phyloP scores from a whole-genome alignment of 2,888 invertebrate species.

The Trissoscelio sp. region DNA sequence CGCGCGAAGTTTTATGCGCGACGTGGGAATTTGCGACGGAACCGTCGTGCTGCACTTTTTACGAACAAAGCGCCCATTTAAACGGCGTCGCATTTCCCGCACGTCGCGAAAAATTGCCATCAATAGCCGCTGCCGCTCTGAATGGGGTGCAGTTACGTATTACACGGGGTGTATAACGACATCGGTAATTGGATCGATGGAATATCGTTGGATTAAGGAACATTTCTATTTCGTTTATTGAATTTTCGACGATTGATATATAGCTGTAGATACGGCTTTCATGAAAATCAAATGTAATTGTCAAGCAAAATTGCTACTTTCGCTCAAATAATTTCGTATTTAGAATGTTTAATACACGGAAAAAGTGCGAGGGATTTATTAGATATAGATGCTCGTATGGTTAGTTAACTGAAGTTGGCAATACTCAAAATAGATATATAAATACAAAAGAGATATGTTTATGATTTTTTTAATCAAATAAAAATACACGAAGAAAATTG shows the following conservation, averaged over 20 bases:
- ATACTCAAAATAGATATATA: too few species aligned
- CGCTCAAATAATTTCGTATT: background rate
- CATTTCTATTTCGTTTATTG: conserved; percentile 64
- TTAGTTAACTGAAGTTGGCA: too few species aligned
- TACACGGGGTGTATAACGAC: conserved; percentile 59
- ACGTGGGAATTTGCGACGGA: conserved; percentile 63
- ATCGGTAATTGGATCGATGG: conserved; percentile 65
- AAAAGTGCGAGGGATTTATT: too few species aligned
- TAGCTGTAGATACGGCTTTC: conserved; percentile 20
- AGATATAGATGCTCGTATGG: too few species aligned
- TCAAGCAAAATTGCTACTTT: background rate
- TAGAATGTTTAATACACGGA: background rate
- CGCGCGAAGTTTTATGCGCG: conserved; percentile 64
- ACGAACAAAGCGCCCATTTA: conserved; percentile 57
- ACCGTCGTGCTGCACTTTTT: conserved; percentile 46
- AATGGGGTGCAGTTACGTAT: conserved; percentile 54
- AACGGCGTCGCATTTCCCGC: conserved; percentile 54
- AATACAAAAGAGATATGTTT: too few species aligned
- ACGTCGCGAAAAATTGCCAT: conserved; percentile 63
- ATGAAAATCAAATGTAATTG: conserved; percentile 33
- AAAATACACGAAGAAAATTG: too few species aligned
- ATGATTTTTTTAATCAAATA: too few species aligned
- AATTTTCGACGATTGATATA: conserved; percentile 54
- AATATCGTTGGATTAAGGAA: conserved; percentile 65
- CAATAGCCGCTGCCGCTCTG: conserved; percentile 53